Conservation (phyloP, 2,797 vertebrate genomes). For the Taenioides sp. region DNA sequence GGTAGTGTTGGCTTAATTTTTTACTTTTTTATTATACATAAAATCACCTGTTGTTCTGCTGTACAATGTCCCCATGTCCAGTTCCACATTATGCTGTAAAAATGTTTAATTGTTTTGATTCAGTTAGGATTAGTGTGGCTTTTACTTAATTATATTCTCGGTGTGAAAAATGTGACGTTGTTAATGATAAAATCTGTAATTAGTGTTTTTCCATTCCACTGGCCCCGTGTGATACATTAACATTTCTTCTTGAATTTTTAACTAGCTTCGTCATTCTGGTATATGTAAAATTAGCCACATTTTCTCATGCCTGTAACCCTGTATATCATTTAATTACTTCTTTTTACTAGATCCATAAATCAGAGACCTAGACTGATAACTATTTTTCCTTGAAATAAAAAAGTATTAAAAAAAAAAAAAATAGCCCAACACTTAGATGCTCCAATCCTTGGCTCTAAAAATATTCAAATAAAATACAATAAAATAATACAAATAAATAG, state of each 20-base stretch:
- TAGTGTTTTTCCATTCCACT: background rate
- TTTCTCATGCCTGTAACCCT: background rate
- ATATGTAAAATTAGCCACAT: background rate
- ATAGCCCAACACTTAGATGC: too few species aligned
- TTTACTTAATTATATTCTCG: background rate
- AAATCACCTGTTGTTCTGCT: background rate
- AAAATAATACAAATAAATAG: too few species aligned
- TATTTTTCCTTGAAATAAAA: background rate
- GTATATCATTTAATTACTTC: background rate
- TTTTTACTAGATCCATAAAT: background rate
- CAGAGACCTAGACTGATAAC: background rate
- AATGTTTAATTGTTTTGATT: constrained; percentile 2
- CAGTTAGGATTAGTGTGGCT: background rate
- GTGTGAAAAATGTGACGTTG: background rate
- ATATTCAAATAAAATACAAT: too few species aligned
- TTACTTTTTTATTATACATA: too few species aligned
- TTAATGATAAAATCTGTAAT: constrained; percentile 5
- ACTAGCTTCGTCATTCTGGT: background rate
- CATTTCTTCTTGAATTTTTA: background rate
- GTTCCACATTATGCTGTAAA: background rate
- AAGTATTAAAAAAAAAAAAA: too few species aligned
- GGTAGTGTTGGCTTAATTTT: background rate
- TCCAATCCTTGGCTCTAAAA: too few species aligned
- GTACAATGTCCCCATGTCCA: background rate
- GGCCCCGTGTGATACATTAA: background rate